phyloP scores from a whole-genome alignment of 1,140 invertebrate genomes.

The Drosophila nasuta region DNA sequence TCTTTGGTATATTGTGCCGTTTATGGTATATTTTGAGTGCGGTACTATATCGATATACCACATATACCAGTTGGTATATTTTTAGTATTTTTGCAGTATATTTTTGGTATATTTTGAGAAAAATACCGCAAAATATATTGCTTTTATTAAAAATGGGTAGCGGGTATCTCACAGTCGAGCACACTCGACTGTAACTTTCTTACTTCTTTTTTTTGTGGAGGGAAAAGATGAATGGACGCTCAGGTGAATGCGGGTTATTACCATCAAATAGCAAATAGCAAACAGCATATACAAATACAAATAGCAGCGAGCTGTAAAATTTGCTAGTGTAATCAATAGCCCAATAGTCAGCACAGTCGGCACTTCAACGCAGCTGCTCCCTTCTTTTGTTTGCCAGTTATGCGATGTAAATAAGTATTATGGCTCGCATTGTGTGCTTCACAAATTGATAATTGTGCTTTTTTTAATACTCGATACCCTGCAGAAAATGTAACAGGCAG shows the following conservation, averaged over 20 bases:
- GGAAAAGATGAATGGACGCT: not conserved
- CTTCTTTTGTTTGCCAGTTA: slow-evolving; percentile 4
- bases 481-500: no score
- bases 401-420: slow-evolving; percentile 34
- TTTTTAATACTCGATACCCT: no score
- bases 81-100: no score
- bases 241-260: slow-evolving; percentile 47
- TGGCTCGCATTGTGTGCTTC: not conserved
- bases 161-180: no score
- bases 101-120: no score
- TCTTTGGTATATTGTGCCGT: no score
- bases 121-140: no score
- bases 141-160: no score
- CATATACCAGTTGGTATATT: no score
- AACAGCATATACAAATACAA: slow-evolving; percentile 15
- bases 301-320: slow-evolving; percentile 4
- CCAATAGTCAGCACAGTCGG: not conserved
- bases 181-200: slow-evolving; percentile 12
- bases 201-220: slow-evolving; percentile 9
- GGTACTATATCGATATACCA: no score
- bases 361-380: slow-evolving; percentile 29
- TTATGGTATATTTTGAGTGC: no score
- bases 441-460: slow-evolving; percentile 7
- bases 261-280: slow-evolving; percentile 11
- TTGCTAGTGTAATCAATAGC: slow-evolving; percentile 18